These are phyloP conservation scores for Triplophysa rosa DNA, from an alignment of 2,113 vertebrate species.

Conservation along the genomic window DNA sequence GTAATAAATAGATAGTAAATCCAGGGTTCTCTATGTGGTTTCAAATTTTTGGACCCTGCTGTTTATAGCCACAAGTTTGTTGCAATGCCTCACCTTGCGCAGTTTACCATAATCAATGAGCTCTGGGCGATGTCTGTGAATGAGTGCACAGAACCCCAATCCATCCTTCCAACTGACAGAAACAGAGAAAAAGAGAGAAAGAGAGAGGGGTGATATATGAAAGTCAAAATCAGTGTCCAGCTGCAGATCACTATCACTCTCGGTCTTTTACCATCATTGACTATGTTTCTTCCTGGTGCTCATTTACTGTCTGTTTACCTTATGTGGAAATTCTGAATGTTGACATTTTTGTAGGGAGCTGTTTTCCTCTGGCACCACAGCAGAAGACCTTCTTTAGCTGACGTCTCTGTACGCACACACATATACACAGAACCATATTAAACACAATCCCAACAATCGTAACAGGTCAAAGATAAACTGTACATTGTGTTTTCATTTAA, in stretches of 20 bases:
- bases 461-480: neutral
- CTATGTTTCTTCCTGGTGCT: neutral
- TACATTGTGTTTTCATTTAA: neutral
- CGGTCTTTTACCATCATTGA: neutral
- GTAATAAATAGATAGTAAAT: too few species aligned
- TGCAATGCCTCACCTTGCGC: constrained; percentile 82
- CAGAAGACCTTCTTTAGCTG: constrained; percentile 97
- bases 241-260: neutral
- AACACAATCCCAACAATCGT: neutral
- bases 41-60: too few species aligned
- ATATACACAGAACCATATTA: constrained; percentile 10
- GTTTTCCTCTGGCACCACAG: constrained; percentile 99
- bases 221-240: neutral
- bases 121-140: constrained; percentile 97
- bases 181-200: neutral
- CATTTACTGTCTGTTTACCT: constrained; percentile 74
- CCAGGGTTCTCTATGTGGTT: neutral
- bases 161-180: constrained; percentile 93
- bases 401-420: constrained; percentile 81
- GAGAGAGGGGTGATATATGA: neutral
- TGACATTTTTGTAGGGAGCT: constrained; percentile 98
- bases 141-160: constrained; percentile 96
- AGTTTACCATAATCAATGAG: constrained; percentile 97
- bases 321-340: constrained; percentile 99
- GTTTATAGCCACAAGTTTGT: too few species aligned